Conservation (phyloP, 1,140 invertebrate species). For the Schlechtendalia chinensis region DNA sequence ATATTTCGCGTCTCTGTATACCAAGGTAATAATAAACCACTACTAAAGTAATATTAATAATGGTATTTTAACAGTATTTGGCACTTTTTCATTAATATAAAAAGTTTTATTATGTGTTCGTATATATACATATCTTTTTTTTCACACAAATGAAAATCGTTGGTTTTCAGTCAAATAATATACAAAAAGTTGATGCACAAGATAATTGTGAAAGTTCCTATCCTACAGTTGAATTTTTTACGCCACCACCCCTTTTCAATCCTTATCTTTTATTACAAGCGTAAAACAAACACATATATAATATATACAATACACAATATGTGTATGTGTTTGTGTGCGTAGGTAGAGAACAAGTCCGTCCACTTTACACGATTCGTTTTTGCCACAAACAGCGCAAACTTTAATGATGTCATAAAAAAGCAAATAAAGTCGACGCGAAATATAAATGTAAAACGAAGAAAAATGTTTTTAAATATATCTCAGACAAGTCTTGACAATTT, state of each 20-base stretch:
- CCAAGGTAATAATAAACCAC: no score
- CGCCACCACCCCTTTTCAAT: slow-evolving; percentile 9
- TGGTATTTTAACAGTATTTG: not conserved
- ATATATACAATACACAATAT: not conserved
- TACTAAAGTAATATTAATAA: not conserved
- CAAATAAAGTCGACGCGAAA: slow-evolving; percentile 19
- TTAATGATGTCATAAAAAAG: slow-evolving; percentile 47
- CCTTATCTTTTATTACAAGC: slow-evolving; percentile 17
- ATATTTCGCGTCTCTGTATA: no score
- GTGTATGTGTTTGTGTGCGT: not conserved
- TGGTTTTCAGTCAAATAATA: slow-evolving; percentile 23
- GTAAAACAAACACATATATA: slow-evolving; percentile 29
- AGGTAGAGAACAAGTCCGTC: not conserved
- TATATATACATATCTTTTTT: not conserved
- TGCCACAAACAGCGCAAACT: slow-evolving; percentile 36
- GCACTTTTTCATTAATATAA: slow-evolving; percentile 17
- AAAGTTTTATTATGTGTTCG: not conserved
- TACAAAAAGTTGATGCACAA: slow-evolving; percentile 11
- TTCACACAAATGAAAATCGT: not conserved
- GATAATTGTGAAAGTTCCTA: slow-evolving; percentile 36
- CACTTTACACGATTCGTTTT: slow-evolving; percentile 43
- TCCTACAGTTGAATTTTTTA: not conserved
- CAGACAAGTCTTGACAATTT: not conserved
- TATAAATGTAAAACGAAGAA: not conserved
- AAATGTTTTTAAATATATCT: slow-evolving; percentile 3